Conservation (phyloP, 2,797 vertebrate species). For the Tokudaia muenninki region DNA sequence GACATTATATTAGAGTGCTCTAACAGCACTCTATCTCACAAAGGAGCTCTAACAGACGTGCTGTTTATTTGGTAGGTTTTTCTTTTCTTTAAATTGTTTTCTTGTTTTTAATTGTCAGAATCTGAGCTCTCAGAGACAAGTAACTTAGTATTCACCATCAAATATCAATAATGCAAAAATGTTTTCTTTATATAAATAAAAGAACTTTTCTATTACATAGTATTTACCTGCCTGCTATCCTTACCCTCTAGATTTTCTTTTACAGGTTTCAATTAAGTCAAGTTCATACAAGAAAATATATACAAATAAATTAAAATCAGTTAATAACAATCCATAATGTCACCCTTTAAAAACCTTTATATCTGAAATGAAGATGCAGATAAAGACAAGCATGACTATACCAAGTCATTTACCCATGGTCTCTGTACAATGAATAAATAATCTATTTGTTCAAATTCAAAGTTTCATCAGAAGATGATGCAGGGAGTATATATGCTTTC, state of each 20-base stretch:
- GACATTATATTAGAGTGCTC: not conserved
- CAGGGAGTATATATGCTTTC: too few species aligned
- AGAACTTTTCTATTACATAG: not conserved
- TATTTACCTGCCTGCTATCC: not conserved
- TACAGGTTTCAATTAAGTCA: not conserved
- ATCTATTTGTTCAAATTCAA: not conserved
- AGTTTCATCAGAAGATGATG: not conserved
- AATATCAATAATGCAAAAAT: not conserved
- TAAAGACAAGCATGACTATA: not conserved
- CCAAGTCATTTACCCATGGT: not conserved
- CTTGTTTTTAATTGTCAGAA: not conserved
- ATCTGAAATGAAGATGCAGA: not conserved
- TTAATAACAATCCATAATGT: not conserved
- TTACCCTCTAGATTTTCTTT: not conserved
- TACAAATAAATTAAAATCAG: not conserved
- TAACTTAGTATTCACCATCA: not conserved
- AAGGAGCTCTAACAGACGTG: not conserved
- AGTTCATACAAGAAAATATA: not conserved
- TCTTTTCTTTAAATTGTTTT: not conserved
- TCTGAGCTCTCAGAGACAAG: not conserved
- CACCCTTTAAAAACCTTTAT: not conserved
- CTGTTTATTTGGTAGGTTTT: rapidly evolving
- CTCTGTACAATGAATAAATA: not conserved
- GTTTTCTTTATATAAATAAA: not conserved
- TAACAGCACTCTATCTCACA: not conserved